Evolutionary conservation across 2,797 vertebrate genomes (phyloP).

Genomic region (Spinus pinus): DNA sequence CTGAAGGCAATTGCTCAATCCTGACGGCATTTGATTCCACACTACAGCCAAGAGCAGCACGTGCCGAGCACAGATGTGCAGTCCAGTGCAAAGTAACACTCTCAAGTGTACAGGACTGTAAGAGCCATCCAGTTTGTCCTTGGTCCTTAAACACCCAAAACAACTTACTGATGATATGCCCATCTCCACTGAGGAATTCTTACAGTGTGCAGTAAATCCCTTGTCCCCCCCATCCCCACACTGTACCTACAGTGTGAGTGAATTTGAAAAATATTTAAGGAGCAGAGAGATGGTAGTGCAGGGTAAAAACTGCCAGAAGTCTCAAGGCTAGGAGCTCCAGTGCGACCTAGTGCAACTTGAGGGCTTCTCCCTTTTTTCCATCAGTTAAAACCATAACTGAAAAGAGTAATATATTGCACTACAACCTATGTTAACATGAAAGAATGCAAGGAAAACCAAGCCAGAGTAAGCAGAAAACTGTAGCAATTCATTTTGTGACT

Average conservation of each 20-base stretch:
- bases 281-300: not conserved
- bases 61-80: not conserved
- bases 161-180: not conserved
- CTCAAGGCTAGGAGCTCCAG: not conserved
- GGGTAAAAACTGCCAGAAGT: not conserved
- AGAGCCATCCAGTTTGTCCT: not conserved
- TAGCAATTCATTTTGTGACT: not conserved
- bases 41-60: not conserved
- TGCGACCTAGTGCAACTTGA: not conserved
- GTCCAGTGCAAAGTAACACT: not conserved
- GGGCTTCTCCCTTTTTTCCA: not conserved
- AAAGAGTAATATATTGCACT: not conserved
- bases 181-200: not conserved
- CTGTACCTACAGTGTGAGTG: not conserved
- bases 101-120: not conserved
- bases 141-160: not conserved
- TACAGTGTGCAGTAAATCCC: not conserved
- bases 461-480: not conserved
- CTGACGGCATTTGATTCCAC: not conserved
- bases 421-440: not conserved
- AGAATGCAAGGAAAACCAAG: not conserved
- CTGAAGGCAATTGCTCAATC: not conserved
- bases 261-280: not conserved
- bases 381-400: not conserved
- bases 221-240: not conserved